Base-by-base conservation (phyloP, 2,797 vertebrate species). In the Heliangelus exortis region DNA sequence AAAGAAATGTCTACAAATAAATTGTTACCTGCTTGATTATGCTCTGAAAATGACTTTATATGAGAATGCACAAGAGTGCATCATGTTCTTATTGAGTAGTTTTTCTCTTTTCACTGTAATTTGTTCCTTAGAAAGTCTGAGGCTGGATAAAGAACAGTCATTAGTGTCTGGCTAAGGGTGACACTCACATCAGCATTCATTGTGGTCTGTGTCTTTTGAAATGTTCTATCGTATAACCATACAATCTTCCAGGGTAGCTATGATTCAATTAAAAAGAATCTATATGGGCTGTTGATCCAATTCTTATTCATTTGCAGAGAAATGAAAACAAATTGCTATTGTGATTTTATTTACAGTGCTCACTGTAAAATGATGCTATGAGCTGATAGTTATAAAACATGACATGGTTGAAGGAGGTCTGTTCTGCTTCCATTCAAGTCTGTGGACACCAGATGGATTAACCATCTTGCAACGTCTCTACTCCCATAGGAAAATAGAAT, bases 281-380 rank as follows among this genome's bases (percentile, higher is more conserved):
- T 95, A 93, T 97, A 97, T 96, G 96, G 96, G 96, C 96, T 97
- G 96, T 90, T 87, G 92, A 93, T 96, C 92, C 89, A 86, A 95
- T 96, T 95, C 91, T 92, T 97, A 96, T 92, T 97, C 88, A 88
- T 97, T 97, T 96, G 90, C 66, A 95, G 89, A 91, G 90, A 95
- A 97, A 97, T 96, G 95, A 96, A 97, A 97, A 97, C 82, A 92
- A 96, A 97, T 96, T 86, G 83, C 90, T 92, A 10, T 89, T 96
- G 92, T 95, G 95, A 96, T 97, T 95, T 94, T 96, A 89, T 96
- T 96, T 95, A 92, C 95, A 68, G 4, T 92, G 92, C 87, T 87
- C 5, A 1, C 94, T 84, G 89, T 85, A 62, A 88, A 94, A 88
- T 73, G 76, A 29, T 94, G 92, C 76, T 58, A 23, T 84, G 82